Evolutionary conservation across 2,888 invertebrate species (phyloP).

Genomic region (Cremastinae sp.): DNA sequence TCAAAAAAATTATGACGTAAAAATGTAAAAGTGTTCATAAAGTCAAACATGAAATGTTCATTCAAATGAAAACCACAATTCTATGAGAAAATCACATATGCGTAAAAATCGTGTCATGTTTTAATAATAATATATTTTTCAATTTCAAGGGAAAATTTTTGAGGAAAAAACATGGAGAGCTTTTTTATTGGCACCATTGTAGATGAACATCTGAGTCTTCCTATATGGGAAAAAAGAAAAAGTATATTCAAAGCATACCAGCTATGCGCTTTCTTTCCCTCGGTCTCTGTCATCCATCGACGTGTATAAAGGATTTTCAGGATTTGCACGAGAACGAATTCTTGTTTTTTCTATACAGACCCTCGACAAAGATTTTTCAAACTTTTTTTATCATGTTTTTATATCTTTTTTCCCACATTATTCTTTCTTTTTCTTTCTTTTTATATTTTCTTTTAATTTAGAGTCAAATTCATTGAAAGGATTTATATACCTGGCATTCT

Average conservation of each 20-base stretch:
- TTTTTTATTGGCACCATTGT: conserved; percentile 71
- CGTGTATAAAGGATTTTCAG: conserved; percentile 55
- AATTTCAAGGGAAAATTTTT: too few species aligned
- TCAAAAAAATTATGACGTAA: too few species aligned
- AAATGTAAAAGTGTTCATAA: too few species aligned
- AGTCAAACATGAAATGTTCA: too few species aligned
- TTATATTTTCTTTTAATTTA: too few species aligned
- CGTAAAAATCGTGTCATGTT: too few species aligned
- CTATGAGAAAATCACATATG: too few species aligned
- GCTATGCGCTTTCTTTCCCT: neutral
- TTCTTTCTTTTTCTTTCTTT: conserved; percentile 13
- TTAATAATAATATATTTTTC: too few species aligned
- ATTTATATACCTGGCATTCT: too few species aligned
- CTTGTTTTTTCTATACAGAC: conserved; percentile 23
- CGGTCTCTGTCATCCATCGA: conserved; percentile 37
- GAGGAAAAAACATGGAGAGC: conserved; percentile 53
- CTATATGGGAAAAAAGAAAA: conserved; percentile 30
- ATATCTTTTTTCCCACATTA: neutral
- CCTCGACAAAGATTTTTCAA: neutral
- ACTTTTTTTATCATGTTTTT: too few species aligned
- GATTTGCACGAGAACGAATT: conserved; percentile 46
- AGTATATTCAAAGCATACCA: conserved; percentile 28
- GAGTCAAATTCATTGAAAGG: too few species aligned
- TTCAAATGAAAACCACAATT: too few species aligned
- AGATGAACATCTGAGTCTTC: conserved; percentile 72